phyloP scores from a whole-genome alignment of 2,113 vertebrate genomes.

The Eclectus roratus region DNA sequence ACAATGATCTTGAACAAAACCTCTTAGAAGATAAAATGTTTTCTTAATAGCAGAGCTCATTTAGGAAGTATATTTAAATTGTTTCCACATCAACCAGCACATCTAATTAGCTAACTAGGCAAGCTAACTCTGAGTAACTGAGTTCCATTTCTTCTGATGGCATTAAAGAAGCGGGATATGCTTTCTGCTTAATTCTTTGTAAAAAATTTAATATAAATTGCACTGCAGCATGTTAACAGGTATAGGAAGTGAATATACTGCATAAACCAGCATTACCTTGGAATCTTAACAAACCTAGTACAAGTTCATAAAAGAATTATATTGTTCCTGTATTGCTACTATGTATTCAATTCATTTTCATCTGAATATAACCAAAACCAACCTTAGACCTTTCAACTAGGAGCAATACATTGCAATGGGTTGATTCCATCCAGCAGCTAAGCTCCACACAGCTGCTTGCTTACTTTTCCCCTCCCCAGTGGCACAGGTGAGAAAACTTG shows the following conservation, averaged over 20 bases:
- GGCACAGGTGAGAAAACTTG: neutral
- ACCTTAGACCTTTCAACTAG: neutral
- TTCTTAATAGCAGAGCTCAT: neutral
- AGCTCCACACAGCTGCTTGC: neutral
- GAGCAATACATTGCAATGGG: neutral
- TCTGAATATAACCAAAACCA: neutral
- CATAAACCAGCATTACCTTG: neutral
- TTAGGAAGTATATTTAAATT: neutral
- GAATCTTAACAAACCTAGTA: neutral
- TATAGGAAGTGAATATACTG: neutral
- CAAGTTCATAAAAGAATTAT: neutral
- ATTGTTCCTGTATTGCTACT: neutral
- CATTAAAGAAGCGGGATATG: neutral
- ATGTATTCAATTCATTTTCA: neutral
- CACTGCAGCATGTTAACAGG: neutral
- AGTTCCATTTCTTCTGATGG: neutral
- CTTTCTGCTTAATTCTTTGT: neutral
- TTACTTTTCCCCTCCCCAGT: neutral
- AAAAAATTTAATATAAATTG: neutral
- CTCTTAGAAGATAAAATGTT: neutral
- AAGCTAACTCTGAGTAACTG: neutral
- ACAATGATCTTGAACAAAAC: neutral
- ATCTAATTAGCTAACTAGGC: neutral
- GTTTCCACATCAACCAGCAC: neutral
- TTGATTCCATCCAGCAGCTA: neutral